A percentile compares a stretch with the other conserved stretches of the same genome.
These are phyloP conservation scores for Poecilus cupreus DNA, from an alignment of 2,888 invertebrate genomes.

Conservation along the genomic window DNA sequence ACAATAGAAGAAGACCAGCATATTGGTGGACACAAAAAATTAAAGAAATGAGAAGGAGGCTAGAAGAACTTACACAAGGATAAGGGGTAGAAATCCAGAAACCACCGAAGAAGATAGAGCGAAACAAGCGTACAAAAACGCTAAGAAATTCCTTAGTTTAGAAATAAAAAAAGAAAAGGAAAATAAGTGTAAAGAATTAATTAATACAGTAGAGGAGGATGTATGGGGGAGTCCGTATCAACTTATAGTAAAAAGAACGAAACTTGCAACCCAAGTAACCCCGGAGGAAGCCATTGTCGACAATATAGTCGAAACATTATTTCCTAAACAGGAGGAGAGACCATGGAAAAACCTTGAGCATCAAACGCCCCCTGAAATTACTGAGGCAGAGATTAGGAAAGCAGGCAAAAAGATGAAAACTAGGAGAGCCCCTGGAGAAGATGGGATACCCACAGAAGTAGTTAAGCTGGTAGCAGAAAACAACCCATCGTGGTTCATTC, in stretches of 20 bases:
- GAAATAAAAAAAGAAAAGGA: not conserved
- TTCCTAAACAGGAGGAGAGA: not conserved
- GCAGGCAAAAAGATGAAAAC: not conserved
- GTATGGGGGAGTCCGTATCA: not conserved
- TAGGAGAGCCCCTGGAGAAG: not conserved
- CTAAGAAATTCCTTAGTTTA: not conserved
- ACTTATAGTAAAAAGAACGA: no score
- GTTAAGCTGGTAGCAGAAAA: not conserved
- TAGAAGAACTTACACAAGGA: not conserved
- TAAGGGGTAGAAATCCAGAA: not conserved
- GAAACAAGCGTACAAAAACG: not conserved
- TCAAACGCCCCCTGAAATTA: not conserved
- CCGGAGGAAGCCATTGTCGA: not conserved
- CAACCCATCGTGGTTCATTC: not conserved
- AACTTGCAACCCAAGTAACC: not conserved
- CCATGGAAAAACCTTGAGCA: not conserved
- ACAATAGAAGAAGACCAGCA: not conserved
- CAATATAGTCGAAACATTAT: not conserved
- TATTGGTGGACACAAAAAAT: not conserved
- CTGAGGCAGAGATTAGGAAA: not conserved
- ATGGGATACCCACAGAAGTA: not conserved
- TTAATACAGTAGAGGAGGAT: not conserved
- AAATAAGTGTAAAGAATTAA: not conserved
- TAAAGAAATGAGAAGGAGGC: not conserved
- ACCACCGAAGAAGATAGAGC: not conserved